Percentiles rank a stretch among this genome's conserved stretches.
Evolutionary conservation across 2,113 vertebrate species (phyloP).

Genomic region (Mirounga angustirostris): DNA sequence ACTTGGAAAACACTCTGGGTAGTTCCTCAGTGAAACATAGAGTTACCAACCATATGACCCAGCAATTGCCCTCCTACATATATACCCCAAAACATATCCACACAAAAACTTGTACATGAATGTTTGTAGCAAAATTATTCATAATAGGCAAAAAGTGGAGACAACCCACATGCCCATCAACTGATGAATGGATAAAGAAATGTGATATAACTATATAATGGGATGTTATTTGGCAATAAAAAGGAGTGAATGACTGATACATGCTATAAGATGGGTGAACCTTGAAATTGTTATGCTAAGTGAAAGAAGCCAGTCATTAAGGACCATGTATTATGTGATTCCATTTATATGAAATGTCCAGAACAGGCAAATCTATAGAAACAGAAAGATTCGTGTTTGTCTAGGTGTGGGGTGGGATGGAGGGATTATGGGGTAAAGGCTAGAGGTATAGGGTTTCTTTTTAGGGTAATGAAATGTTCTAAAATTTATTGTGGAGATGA

Average conservation of each 20-base stretch:
- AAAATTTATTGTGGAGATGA: conserved; percentile 22
- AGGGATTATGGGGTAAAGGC: not conserved
- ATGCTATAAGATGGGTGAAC: not conserved
- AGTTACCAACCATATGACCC: not conserved
- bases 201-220: not conserved
- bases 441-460: not conserved
- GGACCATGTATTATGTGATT: not conserved
- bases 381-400: not conserved
- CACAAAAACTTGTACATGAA: not conserved
- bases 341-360: not conserved
- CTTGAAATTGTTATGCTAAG: not conserved
- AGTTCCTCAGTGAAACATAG: not conserved
- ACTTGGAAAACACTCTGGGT: not conserved
- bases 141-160: not conserved
- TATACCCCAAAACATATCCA: not conserved
- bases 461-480: not conserved
- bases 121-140: not conserved
- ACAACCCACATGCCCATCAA: not conserved
- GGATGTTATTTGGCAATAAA: not conserved
- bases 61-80: not conserved
- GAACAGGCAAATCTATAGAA: not conserved
- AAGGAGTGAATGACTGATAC: not conserved
- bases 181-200: conserved; percentile 1
- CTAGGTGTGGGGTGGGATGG: not conserved
- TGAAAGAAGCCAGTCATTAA: conserved; percentile 10